These are phyloP conservation scores for Clepsis dumicolana DNA, from an alignment of 2,888 invertebrate genomes.

Conservation along the genomic window DNA sequence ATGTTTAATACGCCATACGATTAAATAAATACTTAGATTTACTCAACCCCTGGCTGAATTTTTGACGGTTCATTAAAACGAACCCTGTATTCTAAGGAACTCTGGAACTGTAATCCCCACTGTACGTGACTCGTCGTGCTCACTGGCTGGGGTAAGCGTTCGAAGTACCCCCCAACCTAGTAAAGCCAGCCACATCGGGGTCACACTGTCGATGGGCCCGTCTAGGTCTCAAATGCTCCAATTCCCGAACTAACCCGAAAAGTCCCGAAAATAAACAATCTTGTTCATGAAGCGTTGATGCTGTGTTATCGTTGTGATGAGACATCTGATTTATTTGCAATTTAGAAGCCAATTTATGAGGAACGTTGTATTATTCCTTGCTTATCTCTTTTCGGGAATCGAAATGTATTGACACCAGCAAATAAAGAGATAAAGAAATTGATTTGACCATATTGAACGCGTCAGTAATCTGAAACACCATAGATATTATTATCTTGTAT, in stretches of 20 bases:
- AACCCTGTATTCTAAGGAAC: not conserved
- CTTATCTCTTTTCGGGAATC: not conserved
- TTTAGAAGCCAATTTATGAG: no score
- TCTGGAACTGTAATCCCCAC: constrained; percentile 16
- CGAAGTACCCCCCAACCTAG: constrained; percentile 6
- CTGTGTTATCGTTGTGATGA: no score
- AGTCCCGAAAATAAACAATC: constrained; percentile 18
- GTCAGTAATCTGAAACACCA: constrained; percentile 9
- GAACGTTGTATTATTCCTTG: not conserved
- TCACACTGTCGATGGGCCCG: constrained; percentile 30
- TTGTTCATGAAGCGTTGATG: not conserved
- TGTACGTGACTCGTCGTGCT: constrained; percentile 8
- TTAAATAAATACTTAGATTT: no score
- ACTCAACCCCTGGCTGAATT: no score
- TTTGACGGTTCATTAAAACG: no score
- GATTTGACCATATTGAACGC: constrained; percentile 8
- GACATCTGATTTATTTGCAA: no score
- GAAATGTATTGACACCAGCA: not conserved
- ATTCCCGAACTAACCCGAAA: constrained; percentile 19
- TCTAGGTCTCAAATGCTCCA: constrained; percentile 19
- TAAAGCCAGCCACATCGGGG: constrained; percentile 25
- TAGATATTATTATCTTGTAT: constrained; percentile 22
- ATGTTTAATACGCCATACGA: no score
- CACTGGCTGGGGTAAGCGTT: constrained; percentile 26
- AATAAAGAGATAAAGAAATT: not conserved